Evolutionary conservation across 2,888 invertebrate species (phyloP).

Genomic region (Bombylius major): DNA sequence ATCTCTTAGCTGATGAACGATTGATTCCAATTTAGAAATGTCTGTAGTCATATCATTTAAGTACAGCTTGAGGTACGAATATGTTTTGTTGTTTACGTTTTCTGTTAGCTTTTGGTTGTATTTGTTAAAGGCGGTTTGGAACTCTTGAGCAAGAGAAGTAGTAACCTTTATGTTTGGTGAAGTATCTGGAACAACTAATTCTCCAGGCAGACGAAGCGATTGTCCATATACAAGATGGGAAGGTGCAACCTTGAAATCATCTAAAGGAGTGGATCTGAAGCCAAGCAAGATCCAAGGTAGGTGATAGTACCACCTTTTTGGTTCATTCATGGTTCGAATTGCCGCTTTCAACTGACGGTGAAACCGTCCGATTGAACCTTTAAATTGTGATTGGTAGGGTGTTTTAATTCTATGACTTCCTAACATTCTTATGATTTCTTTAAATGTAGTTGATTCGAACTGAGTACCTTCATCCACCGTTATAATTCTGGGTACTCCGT

Average conservation of each 20-base stretch:
- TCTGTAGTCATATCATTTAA: slow-evolving; percentile 14
- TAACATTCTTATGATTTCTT: slow-evolving; percentile 1
- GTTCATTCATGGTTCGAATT: background rate
- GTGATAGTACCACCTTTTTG: background rate
- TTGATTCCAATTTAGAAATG: slow-evolving; percentile 10
- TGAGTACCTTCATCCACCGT: slow-evolving; percentile 19
- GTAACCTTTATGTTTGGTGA: background rate
- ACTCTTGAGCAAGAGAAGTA: background rate
- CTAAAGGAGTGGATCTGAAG: background rate
- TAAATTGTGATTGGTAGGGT: background rate
- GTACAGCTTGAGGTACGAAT: background rate
- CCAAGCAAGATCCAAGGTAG: background rate
- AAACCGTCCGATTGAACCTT: background rate
- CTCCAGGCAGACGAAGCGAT: background rate
- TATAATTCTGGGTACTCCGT: slow-evolving; percentile 3
- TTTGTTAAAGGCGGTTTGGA: background rate
- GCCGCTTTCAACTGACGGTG: background rate
- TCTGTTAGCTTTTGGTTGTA: background rate
- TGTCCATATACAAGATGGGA: background rate
- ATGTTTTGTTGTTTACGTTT: slow-evolving; percentile 1
- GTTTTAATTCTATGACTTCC: background rate
- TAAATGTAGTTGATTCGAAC: slow-evolving; percentile 18
- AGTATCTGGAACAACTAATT: background rate
- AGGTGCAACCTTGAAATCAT: background rate
- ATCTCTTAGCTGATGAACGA: background rate